phyloP scores from a whole-genome alignment of 2,797 vertebrate species.

The Gouania willdenowi region DNA sequence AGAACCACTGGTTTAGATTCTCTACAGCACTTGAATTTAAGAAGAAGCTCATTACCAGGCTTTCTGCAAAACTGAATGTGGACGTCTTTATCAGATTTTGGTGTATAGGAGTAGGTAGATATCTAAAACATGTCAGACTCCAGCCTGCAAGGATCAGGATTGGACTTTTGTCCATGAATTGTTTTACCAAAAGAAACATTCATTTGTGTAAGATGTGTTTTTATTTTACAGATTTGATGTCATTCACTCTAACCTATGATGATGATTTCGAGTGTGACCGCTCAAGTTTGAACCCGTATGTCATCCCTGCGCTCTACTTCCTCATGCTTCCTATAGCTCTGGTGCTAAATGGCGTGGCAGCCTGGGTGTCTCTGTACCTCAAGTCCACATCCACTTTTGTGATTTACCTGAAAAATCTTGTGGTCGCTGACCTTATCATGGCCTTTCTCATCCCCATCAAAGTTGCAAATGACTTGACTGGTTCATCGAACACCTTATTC shows the following conservation, averaged over 20 bases:
- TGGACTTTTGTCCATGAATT: too few species aligned
- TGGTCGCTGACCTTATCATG: constrained; percentile 84
- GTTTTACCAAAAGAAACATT: too few species aligned
- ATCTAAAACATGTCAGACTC: too few species aligned
- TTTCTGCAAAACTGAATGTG: too few species aligned
- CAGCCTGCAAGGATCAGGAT: too few species aligned
- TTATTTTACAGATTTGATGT: too few species aligned
- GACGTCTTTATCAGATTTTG: too few species aligned
- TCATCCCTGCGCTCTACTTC: constrained; percentile 67
- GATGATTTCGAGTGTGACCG: neutral
- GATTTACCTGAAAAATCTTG: constrained; percentile 88
- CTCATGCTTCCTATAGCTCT: constrained; percentile 79
- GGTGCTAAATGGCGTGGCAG: constrained; percentile 80
- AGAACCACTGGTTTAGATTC: too few species aligned
- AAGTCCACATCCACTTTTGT: constrained; percentile 84
- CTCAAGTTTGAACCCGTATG: neutral
- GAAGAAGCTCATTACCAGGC: too few species aligned
- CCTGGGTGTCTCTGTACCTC: constrained; percentile 88
- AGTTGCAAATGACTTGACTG: constrained; percentile 59
- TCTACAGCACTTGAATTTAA: too few species aligned
- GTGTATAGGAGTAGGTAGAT: too few species aligned
- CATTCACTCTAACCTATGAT: constrained; percentile 4
- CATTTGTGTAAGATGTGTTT: too few species aligned
- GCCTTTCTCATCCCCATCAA: constrained; percentile 79
- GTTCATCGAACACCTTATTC: constrained; percentile 48